phyloP scores from a whole-genome alignment of 2,797 vertebrate genomes.

The Cephalopachus bancanus region DNA sequence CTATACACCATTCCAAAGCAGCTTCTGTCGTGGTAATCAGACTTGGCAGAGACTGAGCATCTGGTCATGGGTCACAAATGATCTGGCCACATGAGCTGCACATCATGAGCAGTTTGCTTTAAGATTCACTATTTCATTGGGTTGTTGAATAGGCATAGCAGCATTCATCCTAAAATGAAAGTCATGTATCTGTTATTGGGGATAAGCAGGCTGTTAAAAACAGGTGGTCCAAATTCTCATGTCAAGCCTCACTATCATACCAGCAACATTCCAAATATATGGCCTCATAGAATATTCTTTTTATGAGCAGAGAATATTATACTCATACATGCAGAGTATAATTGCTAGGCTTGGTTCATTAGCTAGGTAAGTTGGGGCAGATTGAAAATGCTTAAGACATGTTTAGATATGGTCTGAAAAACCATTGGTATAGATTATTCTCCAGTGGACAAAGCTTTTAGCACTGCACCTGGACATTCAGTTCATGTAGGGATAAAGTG shows the following conservation, averaged over 20 bases:
- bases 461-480: neutral
- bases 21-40: neutral
- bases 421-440: neutral
- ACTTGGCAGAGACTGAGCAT: neutral
- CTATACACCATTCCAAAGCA: neutral
- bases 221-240: neutral
- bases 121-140: neutral
- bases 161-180: neutral
- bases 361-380: neutral
- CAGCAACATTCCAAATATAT: neutral
- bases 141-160: neutral
- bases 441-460: neutral
- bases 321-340: neutral
- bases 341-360: neutral
- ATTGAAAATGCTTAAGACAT: neutral
- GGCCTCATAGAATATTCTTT: neutral
- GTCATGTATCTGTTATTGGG: neutral
- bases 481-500: neutral
- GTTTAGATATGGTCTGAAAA: neutral
- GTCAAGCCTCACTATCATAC: neutral
- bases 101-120: neutral
- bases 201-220: neutral
- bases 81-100: neutral
- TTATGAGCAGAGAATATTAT: neutral
- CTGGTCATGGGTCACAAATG: neutral